Evolutionary conservation across 1,140 invertebrate species (phyloP), one percentile per base, ranked within the genome.

Genomic region (Physella acuta): DNA sequence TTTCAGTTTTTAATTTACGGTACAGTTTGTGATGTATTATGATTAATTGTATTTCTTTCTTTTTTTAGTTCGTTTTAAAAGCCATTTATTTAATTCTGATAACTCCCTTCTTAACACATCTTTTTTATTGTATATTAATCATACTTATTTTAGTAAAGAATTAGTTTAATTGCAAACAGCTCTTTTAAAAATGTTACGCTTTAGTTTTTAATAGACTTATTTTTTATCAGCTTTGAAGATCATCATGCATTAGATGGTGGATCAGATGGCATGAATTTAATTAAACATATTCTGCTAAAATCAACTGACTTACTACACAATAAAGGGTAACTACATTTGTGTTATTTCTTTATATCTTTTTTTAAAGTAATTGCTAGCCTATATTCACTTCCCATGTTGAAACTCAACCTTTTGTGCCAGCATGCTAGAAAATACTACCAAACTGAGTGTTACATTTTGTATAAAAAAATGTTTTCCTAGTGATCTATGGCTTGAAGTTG

Each of bases 261-360:
- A 39, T n/a, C 36, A n/a, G 36, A 61, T 44, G 59, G 59, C 36
- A 24, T 61, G 59, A 28, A 61, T 61, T 26, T 61, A 24, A 61
- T 61, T 28, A 39, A 34, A 39, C 5, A 61, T 2, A 61, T 61
- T 11, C 24, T 61, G 36, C 26, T 44, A 3, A 61, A n/a, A 1
- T 20, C 59, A 3, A 11, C 36, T 24, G 3, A 39, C 28, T 61
- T 61, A 61, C 37, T 61, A 26, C 11, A 3, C 14, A 44, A 36
- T 16, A 24, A 4, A 2, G 59, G 59, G 36, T 39, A 44, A 2
- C 8, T 49, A 49, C 39, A 3, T 24, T 8, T 4, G 20, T 11
- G 4, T 4, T 53, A 8, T 11, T 11, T 53, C 8, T 44, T 44
- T 44, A 11, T 53, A 24, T 8, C 28, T 53, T 8, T 53, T 53